Percentiles rank a stretch among this genome's conserved stretches.
Evolutionary conservation across 2,888 invertebrate species (phyloP).

Genomic region (Amphipyra tragopoginis): DNA sequence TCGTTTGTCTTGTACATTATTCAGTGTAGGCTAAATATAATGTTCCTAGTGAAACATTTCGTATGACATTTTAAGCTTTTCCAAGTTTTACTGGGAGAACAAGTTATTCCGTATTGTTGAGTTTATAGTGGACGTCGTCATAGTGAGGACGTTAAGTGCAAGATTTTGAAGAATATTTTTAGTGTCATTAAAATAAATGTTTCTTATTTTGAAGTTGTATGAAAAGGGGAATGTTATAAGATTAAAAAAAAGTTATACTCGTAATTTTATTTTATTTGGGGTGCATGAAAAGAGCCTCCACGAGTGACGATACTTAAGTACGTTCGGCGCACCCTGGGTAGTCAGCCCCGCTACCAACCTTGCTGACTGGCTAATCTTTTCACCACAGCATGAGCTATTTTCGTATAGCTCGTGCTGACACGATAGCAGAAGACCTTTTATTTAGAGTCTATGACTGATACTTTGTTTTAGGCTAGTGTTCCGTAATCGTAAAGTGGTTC

Average conservation of each 20-base stretch:
- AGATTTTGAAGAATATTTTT: slow-evolving; percentile 19
- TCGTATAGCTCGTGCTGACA: no score
- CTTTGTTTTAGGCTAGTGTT: background rate
- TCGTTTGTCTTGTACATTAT: background rate
- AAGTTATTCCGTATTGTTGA: slow-evolving; percentile 54
- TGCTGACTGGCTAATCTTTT: no score
- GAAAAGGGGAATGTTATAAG: background rate
- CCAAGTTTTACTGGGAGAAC: slow-evolving; percentile 28
- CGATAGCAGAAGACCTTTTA: no score
- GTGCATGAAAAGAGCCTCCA: no score
- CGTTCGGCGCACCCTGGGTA: no score
- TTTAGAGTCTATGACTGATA: background rate
- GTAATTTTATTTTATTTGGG: no score
- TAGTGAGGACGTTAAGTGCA: slow-evolving; percentile 45
- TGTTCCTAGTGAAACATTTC: slow-evolving; percentile 28
- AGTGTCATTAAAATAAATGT: slow-evolving; percentile 30
- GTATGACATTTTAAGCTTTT: slow-evolving; percentile 27
- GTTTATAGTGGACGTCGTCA: slow-evolving; percentile 48
- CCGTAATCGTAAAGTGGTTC: no score
- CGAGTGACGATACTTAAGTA: no score
- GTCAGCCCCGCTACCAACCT: no score
- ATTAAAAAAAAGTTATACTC: background rate
- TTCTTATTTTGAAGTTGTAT: slow-evolving; percentile 1
- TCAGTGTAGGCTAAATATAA: slow-evolving; percentile 21
- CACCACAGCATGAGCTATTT: no score